Conservation (phyloP, 2,797 vertebrate species). For the Periparus ater region DNA sequence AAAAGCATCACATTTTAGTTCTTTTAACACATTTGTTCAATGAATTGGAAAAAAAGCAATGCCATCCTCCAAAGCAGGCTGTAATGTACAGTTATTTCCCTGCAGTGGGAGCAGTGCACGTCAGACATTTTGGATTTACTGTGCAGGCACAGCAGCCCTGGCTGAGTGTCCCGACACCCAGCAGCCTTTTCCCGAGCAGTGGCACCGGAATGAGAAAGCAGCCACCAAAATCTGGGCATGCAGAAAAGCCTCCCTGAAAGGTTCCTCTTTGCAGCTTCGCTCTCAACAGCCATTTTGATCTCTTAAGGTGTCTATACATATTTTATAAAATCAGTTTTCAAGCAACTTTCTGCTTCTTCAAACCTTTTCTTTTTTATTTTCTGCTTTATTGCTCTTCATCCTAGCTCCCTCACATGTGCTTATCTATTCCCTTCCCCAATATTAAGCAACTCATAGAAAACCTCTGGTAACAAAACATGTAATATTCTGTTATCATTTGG, state of each 20-base stretch:
- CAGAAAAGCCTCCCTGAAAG: background rate
- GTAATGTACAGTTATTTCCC: constrained; percentile 35
- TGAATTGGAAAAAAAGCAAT: constrained; percentile 48
- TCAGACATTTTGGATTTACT: constrained; percentile 62
- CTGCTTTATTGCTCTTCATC: background rate
- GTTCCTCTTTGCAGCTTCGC: background rate
- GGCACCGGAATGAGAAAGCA: background rate
- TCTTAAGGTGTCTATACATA: background rate
- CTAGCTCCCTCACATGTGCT: background rate
- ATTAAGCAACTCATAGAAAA: constrained; percentile 32
- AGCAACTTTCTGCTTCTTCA: constrained; percentile 1
- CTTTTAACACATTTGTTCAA: constrained; percentile 54
- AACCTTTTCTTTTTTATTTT: background rate
- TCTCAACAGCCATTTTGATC: constrained; percentile 32
- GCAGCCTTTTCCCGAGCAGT: background rate
- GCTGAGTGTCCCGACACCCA: background rate
- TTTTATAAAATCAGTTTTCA: background rate
- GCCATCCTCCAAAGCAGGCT: constrained; percentile 21
- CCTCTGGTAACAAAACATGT: constrained; percentile 24
- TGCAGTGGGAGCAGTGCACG: constrained; percentile 32
- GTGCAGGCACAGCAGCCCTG: constrained; percentile 28
- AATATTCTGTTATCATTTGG: constrained; percentile 50
- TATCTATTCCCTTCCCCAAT: constrained; percentile 21
- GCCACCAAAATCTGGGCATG: background rate
- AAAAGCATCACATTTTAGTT: constrained; percentile 41